These are phyloP conservation scores for Psittacula derbiana DNA, from an alignment of 2,797 vertebrate genomes.

Conservation along the genomic window DNA sequence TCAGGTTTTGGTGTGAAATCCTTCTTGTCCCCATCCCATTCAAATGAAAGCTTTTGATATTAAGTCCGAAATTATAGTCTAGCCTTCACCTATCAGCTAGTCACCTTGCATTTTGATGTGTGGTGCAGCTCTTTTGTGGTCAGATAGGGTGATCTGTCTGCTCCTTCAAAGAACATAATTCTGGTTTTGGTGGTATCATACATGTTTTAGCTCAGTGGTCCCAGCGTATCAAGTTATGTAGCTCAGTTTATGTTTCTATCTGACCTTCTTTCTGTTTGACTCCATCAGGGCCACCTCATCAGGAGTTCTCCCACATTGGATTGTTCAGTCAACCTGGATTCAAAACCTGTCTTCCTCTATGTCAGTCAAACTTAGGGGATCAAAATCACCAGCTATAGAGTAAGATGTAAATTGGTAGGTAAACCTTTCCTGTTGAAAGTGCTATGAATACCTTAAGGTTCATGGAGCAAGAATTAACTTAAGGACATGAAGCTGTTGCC, in stretches of 20 bases:
- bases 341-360: neutral
- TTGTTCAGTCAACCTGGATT: neutral
- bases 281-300: neutral
- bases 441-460: neutral
- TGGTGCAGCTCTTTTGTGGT: neutral
- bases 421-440: neutral
- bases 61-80: neutral
- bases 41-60: neutral
- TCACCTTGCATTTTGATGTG: neutral
- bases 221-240: neutral
- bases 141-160: neutral
- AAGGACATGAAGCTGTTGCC: neutral
- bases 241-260: neutral
- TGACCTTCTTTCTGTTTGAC: neutral
- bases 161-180: neutral
- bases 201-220: neutral
- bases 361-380: neutral
- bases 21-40: neutral
- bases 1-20: neutral
- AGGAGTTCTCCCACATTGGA: neutral
- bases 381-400: neutral
- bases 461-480: neutral
- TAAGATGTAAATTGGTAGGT: neutral
- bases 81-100: neutral
- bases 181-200: neutral